Evolutionary conservation across 2,797 vertebrate genomes (phyloP), one percentile per base, ranked within the genome.

Genomic region (Sphaeramia orbicularis): DNA sequence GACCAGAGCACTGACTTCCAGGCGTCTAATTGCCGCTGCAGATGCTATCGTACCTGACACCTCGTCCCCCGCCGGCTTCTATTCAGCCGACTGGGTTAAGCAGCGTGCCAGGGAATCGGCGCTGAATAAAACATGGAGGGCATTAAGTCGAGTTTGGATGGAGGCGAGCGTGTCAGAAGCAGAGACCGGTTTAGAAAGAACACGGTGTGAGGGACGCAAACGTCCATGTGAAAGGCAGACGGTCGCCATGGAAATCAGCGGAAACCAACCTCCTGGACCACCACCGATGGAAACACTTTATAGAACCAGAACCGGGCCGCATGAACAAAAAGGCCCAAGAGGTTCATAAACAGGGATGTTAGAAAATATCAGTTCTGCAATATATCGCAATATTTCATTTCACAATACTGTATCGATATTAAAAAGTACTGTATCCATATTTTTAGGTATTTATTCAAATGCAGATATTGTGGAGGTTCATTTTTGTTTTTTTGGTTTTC

Each of bases 71-170:
- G 78, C 88, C 85, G 87, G 71, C 78, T 78, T 73, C 56, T 57
- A 87, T 86, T 83, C 74, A 87, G 49, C 30, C 13, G 19, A 53
- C 72, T 65, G 64, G n/a, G 63, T 76, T 83, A 79, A 61, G 68
- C 67, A 76, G 74, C 67, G 40, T 83, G 78, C 77, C 67, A 74
- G 52, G 32, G 85, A 79, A 83, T 77, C 72, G 71, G 67, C 72
- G 16, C 71, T 90, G 88, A 87, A 92, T 90, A 86, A 91, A 79
- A 70, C 83, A 91, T 86, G 71, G 43, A 24, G 65, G 55, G 76
- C 68, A 83, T 83, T 84, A 81, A 65, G 79, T 53, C 68, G 83
- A 65, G 78, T 76, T 71, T 48, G 18, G 59, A 71, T 61, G 71
- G 80, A 67, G 66, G 30, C 32, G 47, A 68, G 70, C 71, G 70